Base-by-base conservation (phyloP, 2,888 invertebrate species). In the Tachina lurida region DNA sequence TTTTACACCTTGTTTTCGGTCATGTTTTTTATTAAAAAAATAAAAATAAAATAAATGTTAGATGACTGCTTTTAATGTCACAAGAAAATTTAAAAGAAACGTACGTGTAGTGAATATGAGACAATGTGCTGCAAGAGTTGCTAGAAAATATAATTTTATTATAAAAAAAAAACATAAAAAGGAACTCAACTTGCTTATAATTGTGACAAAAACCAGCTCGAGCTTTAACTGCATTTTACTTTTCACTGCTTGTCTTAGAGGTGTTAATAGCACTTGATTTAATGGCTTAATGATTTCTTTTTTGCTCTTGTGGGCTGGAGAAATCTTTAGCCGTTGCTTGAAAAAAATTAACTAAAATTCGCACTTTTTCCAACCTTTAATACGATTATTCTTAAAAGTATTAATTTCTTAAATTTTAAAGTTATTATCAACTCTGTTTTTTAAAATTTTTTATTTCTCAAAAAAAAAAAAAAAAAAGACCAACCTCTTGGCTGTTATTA, bases 231-330 rank as follows among this genome's bases (percentile, higher is more conserved):
- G 78, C 62, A 71, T 65, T 84, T 75, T 62, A 19, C 60, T 15
- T n/a, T 19, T 22, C 10, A n/a, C 31, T 62, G 4, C 43, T 56
- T 22, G 19, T 41, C 12, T 65, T 63, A 73, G 63, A 79, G 63
- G 79, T 71, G 71, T 70, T 82, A 82, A 76, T 74, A 70, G 70
- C 52, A 68, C 49, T 76, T 62, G 43, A 47, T 56, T 60, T 82
- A 52, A 73, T 73, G 39, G 56, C 39, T 71, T 54, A 49, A 56
- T 79, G 49, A 19, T 63, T 73, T 56, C 39, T 43, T 45, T 65
- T n/a, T 17, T 41, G 17, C 7, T 63, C n/a, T n/a, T 8, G 13
- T 10, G 7, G 10, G 12, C 8, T 22, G 31, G 31, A 13, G 47
- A 31, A 31, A 31, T 31, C 31, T 31, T 31, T 31, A 7, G 31